These are phyloP conservation scores for Drosophila willistoni DNA, from an alignment of 1,140 invertebrate species.

Conservation along the genomic window DNA sequence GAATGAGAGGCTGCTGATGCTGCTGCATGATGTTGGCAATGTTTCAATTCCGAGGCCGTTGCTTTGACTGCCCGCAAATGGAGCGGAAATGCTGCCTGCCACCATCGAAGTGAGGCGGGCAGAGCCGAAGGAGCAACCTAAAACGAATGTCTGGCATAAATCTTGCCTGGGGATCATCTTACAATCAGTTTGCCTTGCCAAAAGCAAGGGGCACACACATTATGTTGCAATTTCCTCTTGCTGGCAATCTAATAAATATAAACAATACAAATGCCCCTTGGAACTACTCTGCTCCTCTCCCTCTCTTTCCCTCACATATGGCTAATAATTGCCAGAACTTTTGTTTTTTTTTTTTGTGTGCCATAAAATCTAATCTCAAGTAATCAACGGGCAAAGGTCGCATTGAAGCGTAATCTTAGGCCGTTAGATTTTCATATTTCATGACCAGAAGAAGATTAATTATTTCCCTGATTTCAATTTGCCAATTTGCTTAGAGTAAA, in stretches of 20 bases:
- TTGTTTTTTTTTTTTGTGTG: conserved; percentile 26
- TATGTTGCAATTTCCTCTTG: conserved; percentile 66
- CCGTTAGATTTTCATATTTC: conserved; percentile 38
- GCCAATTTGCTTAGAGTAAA: conserved; percentile 59
- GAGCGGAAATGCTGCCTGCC: conserved; percentile 69
- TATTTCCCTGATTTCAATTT: conserved; percentile 68
- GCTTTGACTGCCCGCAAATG: conserved; percentile 68
- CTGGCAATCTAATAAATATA: conserved; percentile 73
- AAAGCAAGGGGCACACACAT: conserved; percentile 32
- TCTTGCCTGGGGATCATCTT: conserved; percentile 63
- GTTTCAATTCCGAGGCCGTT: conserved; percentile 60
- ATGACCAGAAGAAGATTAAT: conserved; percentile 29
- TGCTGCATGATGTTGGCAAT: conserved; percentile 50
- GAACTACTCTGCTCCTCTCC: not conserved
- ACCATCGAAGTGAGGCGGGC: not conserved
- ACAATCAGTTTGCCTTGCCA: conserved; percentile 44
- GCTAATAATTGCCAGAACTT: conserved; percentile 64
- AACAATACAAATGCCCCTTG: conserved; percentile 45
- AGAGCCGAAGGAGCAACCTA: conserved; percentile 2
- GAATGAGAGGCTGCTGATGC: not conserved
- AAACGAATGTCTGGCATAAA: conserved; percentile 79
- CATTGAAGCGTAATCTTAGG: not conserved
- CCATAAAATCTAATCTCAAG: conserved; percentile 50
- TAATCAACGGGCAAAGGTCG: conserved; percentile 39
- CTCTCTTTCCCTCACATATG: conserved; percentile 45